Evolutionary conservation across 2,797 vertebrate species (phyloP), one percentile per base, ranked within the genome.

Genomic region (Trachurus trachurus): DNA sequence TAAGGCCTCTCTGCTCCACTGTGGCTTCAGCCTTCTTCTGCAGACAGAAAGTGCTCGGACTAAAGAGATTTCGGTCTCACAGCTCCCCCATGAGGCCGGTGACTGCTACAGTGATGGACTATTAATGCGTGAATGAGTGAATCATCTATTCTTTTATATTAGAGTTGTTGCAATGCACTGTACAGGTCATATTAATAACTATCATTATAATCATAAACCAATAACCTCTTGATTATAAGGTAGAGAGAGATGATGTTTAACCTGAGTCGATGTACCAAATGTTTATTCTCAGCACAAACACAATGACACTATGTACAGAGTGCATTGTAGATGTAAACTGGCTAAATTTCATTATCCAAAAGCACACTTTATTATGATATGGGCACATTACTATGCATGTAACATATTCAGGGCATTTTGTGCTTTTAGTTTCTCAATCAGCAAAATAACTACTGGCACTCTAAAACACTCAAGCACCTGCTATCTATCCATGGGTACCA

Each of bases 351-450:
- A 90, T 90, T 83, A 86, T 91, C 54, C 78, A 79, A 87, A 94
- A 95, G 93, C 92, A 93, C 93, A 95, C 71, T 89, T 88, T 92
- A 91, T 86, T 91, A 90, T 90, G 79, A 88, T 92, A 92, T 89
- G 88, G 89, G 87, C 93, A 93, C 94, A 94, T 90, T 94, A 95
- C 95, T 95, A 95, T 95, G 95, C 95, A 95, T 95, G 95, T 93
- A 90, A 94, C 87, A 94, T 95, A 94, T 92, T 92, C 92, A 93
- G 93, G 92, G 88, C 83, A 89, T 89, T 93, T 89, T 91, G 90
- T 92, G 92, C 92, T 94, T 94, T 89, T 93, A 94, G 92, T 93
- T 90, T 89, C 73, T 91, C 87, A 87, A 89, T 88, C 87, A 93
- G 88, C 84, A 92, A 86, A 74, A 88, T 80, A 74, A 94, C 91